These are phyloP conservation scores for Halichoerus grypus DNA, from an alignment of 2,113 vertebrate genomes.

Conservation along the genomic window DNA sequence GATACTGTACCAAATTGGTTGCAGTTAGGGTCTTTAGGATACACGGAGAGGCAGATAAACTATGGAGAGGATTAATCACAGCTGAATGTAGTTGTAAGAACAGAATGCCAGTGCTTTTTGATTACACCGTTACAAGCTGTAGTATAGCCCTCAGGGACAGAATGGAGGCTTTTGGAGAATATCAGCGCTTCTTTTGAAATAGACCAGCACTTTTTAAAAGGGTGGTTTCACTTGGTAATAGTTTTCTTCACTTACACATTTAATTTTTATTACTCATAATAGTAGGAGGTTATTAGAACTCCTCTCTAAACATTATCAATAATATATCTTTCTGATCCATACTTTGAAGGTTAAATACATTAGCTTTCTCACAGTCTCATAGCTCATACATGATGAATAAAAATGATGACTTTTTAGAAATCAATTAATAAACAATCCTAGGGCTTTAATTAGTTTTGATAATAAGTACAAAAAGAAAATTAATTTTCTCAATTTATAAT, in stretches of 20 bases:
- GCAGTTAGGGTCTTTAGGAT: conserved; percentile 58
- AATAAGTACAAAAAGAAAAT: conserved; percentile 10
- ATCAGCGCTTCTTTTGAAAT: conserved; percentile 84
- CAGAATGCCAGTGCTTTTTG: conserved; percentile 78
- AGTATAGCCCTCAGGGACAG: conserved; percentile 70
- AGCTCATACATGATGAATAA: neutral
- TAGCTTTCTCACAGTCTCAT: conserved; percentile 48
- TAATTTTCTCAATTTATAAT: neutral
- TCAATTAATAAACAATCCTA: neutral
- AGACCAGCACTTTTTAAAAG: conserved; percentile 80
- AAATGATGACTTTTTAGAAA: conserved; percentile 34
- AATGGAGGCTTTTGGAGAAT: conserved; percentile 82
- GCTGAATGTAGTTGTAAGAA: conserved; percentile 47
- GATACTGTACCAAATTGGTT: conserved; percentile 52
- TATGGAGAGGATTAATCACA: conserved; percentile 71
- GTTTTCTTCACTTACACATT: conserved; percentile 83
- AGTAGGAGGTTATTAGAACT: conserved; percentile 57
- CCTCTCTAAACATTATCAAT: conserved; percentile 65
- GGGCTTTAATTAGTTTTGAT: neutral
- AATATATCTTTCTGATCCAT: neutral
- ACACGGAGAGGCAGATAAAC: conserved; percentile 77
- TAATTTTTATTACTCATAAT: conserved; percentile 72
- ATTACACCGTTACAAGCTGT: conserved; percentile 80
- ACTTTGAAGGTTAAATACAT: conserved; percentile 3
- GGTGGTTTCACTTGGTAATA: conserved; percentile 83